Evolutionary conservation across 2,113 vertebrate species (phyloP), one percentile per base, ranked within the genome.

Genomic region (Eolophus roseicapilla): DNA sequence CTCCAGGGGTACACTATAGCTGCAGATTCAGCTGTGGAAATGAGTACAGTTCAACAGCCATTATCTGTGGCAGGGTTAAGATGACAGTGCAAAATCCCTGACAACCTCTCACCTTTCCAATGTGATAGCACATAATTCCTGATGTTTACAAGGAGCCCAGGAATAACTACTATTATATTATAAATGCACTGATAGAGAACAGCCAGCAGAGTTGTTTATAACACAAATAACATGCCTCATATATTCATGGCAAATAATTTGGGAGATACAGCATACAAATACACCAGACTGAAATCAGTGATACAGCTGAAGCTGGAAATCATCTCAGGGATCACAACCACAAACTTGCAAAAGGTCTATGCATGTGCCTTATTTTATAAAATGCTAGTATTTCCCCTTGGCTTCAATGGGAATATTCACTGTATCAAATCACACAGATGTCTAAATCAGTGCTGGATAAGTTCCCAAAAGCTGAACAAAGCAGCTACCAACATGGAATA

Each of bases 401-500:
- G 39, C 47, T 92, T 76, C 82, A 24, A 1, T 28, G 20, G 70
- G 88, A 91, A 91, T 88, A 82, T 43, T 65, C 88, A 37, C 20
- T 44, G 31, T 35, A 55, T 69, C 37, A 85, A 87, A 95, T 60
- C 75, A 71, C 77, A 84, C 64, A 90, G 69, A 82, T 87, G 90
- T 53, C 67, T 80, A 37, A 86, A 80, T 88, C 44, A 74, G 37
- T 57, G 20, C 91, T 97, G 92, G 82, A 86, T 19, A 9, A 2
- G 25, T 46, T 93, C 95, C 82, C 85, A 86, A 93, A 93, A 88
- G 21, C 85, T 81, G 53, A 86, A 62, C 35, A 77, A 92, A 88
- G 71, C 43, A 82, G 91, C 82, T 90, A 96, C 86, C 82, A 82
- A 65, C 67, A 86, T 46, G 13, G 25, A 57, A 59, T 57, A 65